Evolutionary conservation across 2,888 invertebrate species (phyloP), one percentile per base, ranked within the genome.

Genomic region (Oscheius sp.): DNA sequence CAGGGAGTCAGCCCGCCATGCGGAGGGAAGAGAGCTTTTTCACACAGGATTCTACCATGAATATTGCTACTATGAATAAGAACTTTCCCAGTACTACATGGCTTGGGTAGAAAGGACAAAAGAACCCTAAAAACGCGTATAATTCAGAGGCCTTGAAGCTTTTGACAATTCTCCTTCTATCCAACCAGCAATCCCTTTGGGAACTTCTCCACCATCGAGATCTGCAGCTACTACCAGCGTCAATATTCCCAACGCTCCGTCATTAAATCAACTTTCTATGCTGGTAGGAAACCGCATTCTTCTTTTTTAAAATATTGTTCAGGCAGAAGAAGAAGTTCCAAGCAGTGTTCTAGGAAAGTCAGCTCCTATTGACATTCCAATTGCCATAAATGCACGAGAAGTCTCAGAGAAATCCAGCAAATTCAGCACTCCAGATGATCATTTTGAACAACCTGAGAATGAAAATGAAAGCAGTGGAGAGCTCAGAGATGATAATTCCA

Each of bases 1-100:
- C 49, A 18, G 25, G 46, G 9, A 27, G 52, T 6, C 49, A 16
- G 27, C 52, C 66, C 21, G 27, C 35, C 23, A 49, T 82, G 56
- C 69, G 76, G 12, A 75, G 86, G 7, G 84, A 85, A 35, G 86
- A 86, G 46, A 84, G 84, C 16, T 86, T 86, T 55, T 79, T 85
- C 74, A 83, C 84, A 0, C 76, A 78, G 7, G 86, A 79, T 43
- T 75, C 80, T 0, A 77, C 81, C 29, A 56, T 73, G 25, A 83
- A 82, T 46, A 79, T 85, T 56, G 82, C 78, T 27, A 73, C 76
- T 1, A 76, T 86, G 53, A 75, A 81, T 25, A 68, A 69, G n/a
- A 80, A 78, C 35, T 84, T 83, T 68, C 81, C 84, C 21, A 82
- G 82, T 9, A 73, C 83, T 16, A 79, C 73, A 21, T 86, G 86